Evolutionary conservation across 2,888 invertebrate genomes (phyloP), one percentile per base, ranked within the genome.

Genomic region (Spodoptera picta): DNA sequence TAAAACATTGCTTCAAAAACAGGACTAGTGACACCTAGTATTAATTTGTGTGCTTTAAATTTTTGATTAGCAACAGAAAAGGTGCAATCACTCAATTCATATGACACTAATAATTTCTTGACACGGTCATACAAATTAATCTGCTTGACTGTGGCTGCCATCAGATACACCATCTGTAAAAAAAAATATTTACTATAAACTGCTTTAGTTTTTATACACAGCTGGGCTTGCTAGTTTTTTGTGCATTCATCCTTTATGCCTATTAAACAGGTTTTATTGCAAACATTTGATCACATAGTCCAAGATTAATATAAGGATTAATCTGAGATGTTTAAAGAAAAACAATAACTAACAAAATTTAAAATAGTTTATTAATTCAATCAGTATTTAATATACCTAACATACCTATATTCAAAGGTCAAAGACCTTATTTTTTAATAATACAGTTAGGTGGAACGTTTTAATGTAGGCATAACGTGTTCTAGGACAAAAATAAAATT

Each of bases 1-100:
- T 95, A 96, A 70, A 96, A 95, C 96, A 96, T 96, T 31, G 95
- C 96, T 87, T 96, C 96, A 90, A 96, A 96, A 43, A 96, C 96
- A 7, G 96, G 96, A 83, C 96, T 96, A 77, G 95, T 95, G 63
- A 95, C 95, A n/a, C 96, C 96, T 75, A 96, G 83, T 71, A 96
- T 95, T 61, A 96, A 86, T 87, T 95, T 96, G 82, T 96, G 96
- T 50, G 96, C 96, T 82, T 92, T 92, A 58, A 96, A 92, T 75
- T 90, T 89, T 81, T 90, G 90, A 44, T 92, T 93, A 65, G 91
- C 90, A 44, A 96, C 94, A 67, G 90, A 87, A 80, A 96, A 96
- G 62, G 90, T 92, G 81, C 96, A 96, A 82, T 96, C 96, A 79
- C 95, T 95, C 95, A 95, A 95, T 80, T 95, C 95, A 73, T 88